Conservation (phyloP, 2,113 vertebrate genomes). For the Pterocles orientalis region DNA sequence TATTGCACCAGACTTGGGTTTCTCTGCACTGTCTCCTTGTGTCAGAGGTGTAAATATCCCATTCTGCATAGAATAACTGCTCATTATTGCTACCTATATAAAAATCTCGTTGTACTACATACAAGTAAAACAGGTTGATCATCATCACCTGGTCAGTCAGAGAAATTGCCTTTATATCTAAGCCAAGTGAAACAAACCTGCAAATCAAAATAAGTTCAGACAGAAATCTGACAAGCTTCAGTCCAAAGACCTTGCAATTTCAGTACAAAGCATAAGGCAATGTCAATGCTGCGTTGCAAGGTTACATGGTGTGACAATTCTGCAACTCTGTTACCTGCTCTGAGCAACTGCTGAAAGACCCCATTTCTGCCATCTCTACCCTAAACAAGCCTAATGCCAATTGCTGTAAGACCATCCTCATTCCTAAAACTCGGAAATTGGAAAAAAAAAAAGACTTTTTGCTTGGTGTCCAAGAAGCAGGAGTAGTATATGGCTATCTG, state of each 20-base stretch:
- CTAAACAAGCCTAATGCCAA: not conserved
- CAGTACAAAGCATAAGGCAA: not conserved
- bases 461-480: not conserved
- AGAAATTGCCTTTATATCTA: not conserved
- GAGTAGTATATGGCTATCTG: not conserved
- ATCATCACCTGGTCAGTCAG: not conserved
- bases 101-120: not conserved
- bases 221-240: not conserved
- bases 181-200: not conserved
- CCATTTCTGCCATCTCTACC: not conserved
- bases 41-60: not conserved
- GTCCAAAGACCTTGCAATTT: not conserved
- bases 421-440: not conserved
- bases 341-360: not conserved
- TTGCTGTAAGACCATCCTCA: not conserved
- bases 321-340: not conserved
- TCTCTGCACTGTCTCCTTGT: not conserved
- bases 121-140: not conserved
- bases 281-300: not conserved
- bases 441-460: not conserved
- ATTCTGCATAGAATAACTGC: not conserved
- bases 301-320: not conserved
- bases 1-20: not conserved
- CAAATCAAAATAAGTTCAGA: not conserved
- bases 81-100: rapidly evolving